Evolutionary conservation across 1,140 invertebrate genomes (phyloP), one percentile per base, ranked within the genome.

Genomic region (Hypsibius dujardini): DNA sequence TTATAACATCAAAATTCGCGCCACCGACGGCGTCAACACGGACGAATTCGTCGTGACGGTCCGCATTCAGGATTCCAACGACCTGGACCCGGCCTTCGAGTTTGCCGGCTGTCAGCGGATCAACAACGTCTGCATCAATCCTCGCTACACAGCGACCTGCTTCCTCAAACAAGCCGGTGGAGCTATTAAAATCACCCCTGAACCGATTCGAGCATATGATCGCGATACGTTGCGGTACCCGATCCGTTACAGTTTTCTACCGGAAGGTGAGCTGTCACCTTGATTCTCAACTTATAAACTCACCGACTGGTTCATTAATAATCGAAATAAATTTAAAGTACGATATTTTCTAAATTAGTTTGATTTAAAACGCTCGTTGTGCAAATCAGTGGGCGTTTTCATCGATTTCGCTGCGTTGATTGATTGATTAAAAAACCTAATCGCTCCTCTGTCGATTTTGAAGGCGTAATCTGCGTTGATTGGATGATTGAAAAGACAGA

Each of bases 191-290:
- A 86, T 92, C 45, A 82, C 84, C n/a, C 90, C 90, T 0, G 90
- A 92, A 76, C 87, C 89, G 75, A 90, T 93, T 70, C 87, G 90
- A 79, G 90, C 89, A 0, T 84, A 90, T 1, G 89, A 92, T 77
- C 87, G 89, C 84, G 90, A 92, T 76, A 90, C 89, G 1, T 84
- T 92, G 7, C 87, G 89, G 76, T 84, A 88, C 1, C 84, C 85
- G 0, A 89, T 91, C 70, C 82, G 83, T 69, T 92, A 92, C 77
- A 87, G 84, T 46, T 90, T 92, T 76, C 42, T 67, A 7, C 62
- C 62, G 7, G 62, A 67, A 67, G 42, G 62, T 67, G 45, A 7
- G 7, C 50, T n/a, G n/a, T n/a, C n/a, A n/a, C n/a, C n/a, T n/a
- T n/a, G n/a, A n/a, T n/a, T n/a, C n/a, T n/a, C n/a, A n/a, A n/a